phyloP scores from a whole-genome alignment of 2,113 vertebrate species.

The Nothoprocta pentlandii region DNA sequence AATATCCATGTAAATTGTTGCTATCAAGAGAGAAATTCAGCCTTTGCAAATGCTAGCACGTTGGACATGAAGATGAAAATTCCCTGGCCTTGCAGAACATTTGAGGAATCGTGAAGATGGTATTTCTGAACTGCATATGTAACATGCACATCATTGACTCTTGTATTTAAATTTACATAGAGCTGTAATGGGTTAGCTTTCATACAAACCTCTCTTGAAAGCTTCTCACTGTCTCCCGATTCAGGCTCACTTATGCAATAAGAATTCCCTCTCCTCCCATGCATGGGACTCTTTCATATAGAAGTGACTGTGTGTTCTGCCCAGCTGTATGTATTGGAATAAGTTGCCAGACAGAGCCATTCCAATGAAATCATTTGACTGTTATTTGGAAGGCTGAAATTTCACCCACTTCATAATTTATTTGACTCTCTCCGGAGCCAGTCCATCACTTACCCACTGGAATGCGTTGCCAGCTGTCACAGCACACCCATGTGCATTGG shows the following conservation, averaged over 20 bases:
- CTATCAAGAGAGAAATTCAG: neutral
- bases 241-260: neutral
- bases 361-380: constrained; percentile 67
- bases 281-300: neutral
- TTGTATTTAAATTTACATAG: neutral
- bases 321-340: constrained; percentile 50
- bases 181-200: neutral
- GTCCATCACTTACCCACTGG: constrained; percentile 53
- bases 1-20: neutral
- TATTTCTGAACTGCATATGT: neutral
- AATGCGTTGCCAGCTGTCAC: constrained; percentile 62
- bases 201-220: neutral
- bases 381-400: constrained; percentile 64
- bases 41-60: neutral
- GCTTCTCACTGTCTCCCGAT: rapidly evolving
- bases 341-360: constrained; percentile 47
- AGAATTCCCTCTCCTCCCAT: neutral
- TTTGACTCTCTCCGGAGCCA: constrained; percentile 47
- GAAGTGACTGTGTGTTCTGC: constrained; percentile 14
- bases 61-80: neutral
- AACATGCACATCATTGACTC: neutral
- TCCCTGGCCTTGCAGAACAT: neutral
- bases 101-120: neutral
- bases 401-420: constrained; percentile 63
- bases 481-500: constrained; percentile 13